Conservation (phyloP, 2,888 invertebrate species). For the Drosophila birchii region DNA sequence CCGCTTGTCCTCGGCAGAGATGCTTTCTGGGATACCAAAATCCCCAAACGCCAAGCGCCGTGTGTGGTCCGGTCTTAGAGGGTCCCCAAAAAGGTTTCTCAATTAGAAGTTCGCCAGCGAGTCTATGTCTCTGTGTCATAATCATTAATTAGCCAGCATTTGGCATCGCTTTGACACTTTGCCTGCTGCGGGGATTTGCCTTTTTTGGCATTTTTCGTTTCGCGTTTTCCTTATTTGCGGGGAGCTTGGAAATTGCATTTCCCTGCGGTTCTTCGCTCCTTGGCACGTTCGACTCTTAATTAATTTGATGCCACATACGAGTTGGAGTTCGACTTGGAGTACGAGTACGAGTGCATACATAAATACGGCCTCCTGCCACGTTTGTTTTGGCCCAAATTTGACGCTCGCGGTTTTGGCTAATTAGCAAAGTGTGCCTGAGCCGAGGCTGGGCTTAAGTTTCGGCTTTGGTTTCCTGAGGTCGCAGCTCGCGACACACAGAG, state of each 20-base stretch:
- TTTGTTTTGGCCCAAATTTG: constrained; percentile 64
- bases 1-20: constrained; percentile 47
- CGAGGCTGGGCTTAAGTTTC: background rate
- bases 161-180: constrained; percentile 27
- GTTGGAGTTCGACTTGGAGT: constrained; percentile 7
- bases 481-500: constrained; percentile 7
- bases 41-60: constrained; percentile 9
- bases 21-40: constrained; percentile 16
- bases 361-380: constrained; percentile 28
- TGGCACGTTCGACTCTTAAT: constrained; percentile 67
- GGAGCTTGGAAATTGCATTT: constrained; percentile 29
- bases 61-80: constrained; percentile 39
- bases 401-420: constrained; percentile 59
- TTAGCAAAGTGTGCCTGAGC: constrained; percentile 70
- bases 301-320: constrained; percentile 72
- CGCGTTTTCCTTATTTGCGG: constrained; percentile 33
- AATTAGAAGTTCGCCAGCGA: constrained; percentile 33
- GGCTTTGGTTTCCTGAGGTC: constrained; percentile 6
- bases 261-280: constrained; percentile 29
- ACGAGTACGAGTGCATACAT: constrained; percentile 19
- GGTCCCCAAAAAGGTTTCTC: constrained; percentile 16
- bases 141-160: constrained; percentile 68
- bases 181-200: constrained; percentile 28
- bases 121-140: constrained; percentile 50
- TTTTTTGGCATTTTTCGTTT: constrained; percentile 18